phyloP scores from a whole-genome alignment of 1,140 invertebrate genomes.

The Aphelenchoides fujianensis region DNA sequence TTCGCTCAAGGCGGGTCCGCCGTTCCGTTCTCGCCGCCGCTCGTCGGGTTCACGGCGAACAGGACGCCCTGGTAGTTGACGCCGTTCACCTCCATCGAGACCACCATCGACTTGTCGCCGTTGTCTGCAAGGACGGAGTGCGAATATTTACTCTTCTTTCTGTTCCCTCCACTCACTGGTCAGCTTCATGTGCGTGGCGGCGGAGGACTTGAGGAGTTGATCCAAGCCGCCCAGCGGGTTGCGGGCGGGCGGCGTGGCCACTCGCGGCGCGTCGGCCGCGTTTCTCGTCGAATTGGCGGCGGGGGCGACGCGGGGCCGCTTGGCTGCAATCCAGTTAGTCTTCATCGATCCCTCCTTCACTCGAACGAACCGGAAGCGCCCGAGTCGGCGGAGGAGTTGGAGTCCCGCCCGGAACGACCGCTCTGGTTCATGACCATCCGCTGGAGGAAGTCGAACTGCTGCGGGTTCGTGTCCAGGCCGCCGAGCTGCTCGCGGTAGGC shows the following conservation, averaged over 20 bases:
- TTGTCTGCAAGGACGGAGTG: slow-evolving; percentile 21
- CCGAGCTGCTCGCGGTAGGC: slow-evolving; percentile 41
- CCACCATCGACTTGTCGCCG: slow-evolving; percentile 72
- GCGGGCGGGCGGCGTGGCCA: slow-evolving; percentile 1
- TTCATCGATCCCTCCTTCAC: slow-evolving; percentile 27
- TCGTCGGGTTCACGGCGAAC: slow-evolving; percentile 62
- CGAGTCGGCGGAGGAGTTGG: slow-evolving; percentile 34
- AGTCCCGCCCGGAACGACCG: slow-evolving; percentile 33
- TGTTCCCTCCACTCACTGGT: slow-evolving; percentile 26
- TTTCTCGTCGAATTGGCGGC: background rate
- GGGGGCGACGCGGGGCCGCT: slow-evolving; percentile 17
- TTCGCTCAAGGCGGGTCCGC: slow-evolving; percentile 3
- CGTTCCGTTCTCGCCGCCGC: background rate
- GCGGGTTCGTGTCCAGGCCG: slow-evolving; percentile 44
- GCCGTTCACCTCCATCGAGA: slow-evolving; percentile 93
- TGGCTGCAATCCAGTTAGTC: slow-evolving; percentile 14
- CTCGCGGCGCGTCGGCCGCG: background rate
- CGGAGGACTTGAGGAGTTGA: slow-evolving; percentile 31
- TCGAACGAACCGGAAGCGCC: slow-evolving; percentile 19
- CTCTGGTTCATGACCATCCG: slow-evolving; percentile 23
- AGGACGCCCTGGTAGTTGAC: slow-evolving; percentile 67
- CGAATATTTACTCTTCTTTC: slow-evolving; percentile 1
- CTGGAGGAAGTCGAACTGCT: slow-evolving; percentile 50
- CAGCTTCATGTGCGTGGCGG: slow-evolving; percentile 36
- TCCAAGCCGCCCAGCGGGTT: slow-evolving; percentile 18